These are phyloP conservation scores for Punctoribates punctum DNA, from an alignment of 2,888 invertebrate genomes.

Conservation along the genomic window DNA sequence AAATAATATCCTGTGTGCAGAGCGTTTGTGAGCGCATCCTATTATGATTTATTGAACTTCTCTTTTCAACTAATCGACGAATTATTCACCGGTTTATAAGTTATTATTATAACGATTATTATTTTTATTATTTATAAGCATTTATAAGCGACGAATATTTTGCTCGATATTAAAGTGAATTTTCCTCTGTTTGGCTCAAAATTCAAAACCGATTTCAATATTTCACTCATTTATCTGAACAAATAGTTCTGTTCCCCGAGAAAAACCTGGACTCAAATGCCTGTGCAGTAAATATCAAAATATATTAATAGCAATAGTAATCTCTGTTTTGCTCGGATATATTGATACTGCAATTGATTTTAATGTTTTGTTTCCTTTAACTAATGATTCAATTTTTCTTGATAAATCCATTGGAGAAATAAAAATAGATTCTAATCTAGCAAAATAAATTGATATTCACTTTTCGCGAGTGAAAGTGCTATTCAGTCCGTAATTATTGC, in stretches of 20 bases:
- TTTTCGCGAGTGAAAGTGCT: no score
- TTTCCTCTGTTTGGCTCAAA: neutral
- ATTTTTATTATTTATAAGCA: neutral
- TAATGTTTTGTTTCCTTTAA: constrained; percentile 3
- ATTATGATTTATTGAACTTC: constrained; percentile 29
- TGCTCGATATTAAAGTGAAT: neutral
- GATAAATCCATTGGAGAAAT: neutral
- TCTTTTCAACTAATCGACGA: constrained; percentile 36
- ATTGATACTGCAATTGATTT: no score
- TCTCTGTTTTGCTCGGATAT: no score
- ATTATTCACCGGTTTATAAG: constrained; percentile 36
- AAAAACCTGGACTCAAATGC: no score
- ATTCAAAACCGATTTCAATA: neutral
- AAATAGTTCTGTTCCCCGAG: neutral
- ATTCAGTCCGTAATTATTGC: no score
- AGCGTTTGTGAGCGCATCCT: neutral
- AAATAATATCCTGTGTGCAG: constrained; percentile 18
- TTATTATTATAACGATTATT: constrained; percentile 16
- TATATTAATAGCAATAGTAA: no score
- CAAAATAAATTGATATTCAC: no score
- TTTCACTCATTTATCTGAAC: constrained; percentile 6
- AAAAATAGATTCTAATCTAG: neutral
- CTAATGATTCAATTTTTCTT: neutral
- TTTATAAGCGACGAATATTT: neutral
- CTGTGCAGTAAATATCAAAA: no score